A percentile compares a stretch with the other conserved stretches of the same genome.
phyloP scores from a whole-genome alignment of 2,888 invertebrate genomes.

The Adelognathus sp. region DNA sequence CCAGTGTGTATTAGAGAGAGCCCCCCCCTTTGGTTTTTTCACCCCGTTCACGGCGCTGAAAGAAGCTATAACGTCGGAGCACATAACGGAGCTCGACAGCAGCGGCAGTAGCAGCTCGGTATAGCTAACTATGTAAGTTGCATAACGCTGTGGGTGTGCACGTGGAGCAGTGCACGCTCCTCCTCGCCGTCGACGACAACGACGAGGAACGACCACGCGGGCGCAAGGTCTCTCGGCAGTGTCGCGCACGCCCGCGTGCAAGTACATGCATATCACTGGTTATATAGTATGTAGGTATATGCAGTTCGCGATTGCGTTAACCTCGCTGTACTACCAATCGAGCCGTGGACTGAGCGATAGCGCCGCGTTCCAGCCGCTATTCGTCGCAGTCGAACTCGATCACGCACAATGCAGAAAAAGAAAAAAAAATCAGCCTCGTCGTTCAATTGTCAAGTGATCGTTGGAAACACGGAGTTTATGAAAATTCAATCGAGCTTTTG shows the following conservation, averaged over 20 bases:
- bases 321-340: constrained; percentile 47
- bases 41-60: constrained; percentile 3
- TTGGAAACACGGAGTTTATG: background rate
- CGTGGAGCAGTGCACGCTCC: constrained; percentile 58
- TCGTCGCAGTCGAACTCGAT: constrained; percentile 5
- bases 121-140: constrained; percentile 64
- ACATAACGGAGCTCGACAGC: constrained; percentile 30
- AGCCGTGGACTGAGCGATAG: background rate
- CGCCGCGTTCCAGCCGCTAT: constrained; percentile 3
- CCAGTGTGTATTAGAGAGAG: constrained; percentile 32
- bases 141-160: constrained; percentile 69
- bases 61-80: constrained; percentile 16
- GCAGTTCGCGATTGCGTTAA: constrained; percentile 54
- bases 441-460: background rate
- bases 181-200: constrained; percentile 42
- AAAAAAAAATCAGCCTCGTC: background rate
- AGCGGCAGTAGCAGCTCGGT: background rate
- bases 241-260: background rate
- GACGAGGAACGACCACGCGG: constrained; percentile 48
- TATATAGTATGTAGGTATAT: background rate
- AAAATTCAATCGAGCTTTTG: background rate
- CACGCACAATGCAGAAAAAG: background rate
- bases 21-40: background rate
- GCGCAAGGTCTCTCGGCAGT: constrained; percentile 47
- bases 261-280: constrained; percentile 50